These are phyloP conservation scores for Scomber colias DNA, from an alignment of 2,113 vertebrate species.

Conservation along the genomic window DNA sequence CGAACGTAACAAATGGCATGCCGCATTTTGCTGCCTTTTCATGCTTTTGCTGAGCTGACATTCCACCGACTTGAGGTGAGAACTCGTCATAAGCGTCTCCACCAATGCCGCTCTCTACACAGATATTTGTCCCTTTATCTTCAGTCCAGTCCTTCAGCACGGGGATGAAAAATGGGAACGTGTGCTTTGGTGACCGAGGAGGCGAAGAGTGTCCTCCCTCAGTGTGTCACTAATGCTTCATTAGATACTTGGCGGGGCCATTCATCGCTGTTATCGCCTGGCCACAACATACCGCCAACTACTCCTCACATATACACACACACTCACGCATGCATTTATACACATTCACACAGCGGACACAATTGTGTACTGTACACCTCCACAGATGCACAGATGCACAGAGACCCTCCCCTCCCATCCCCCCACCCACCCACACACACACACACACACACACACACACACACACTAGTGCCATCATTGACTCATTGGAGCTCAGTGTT, in stretches of 20 bases:
- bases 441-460: not conserved
- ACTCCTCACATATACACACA: not conserved
- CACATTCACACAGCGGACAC: slow-evolving; percentile 8
- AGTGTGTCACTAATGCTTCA: slow-evolving; percentile 74
- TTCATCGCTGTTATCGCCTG: slow-evolving; percentile 75
- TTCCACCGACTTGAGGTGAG: slow-evolving; percentile 42
- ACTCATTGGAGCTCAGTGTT: slow-evolving; percentile 26
- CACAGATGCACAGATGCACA: not conserved
- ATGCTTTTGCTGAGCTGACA: slow-evolving; percentile 60
- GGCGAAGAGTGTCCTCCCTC: slow-evolving; percentile 45
- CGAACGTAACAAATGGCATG: slow-evolving; percentile 67
- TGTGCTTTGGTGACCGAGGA: slow-evolving; percentile 43
- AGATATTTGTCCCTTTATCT: slow-evolving; percentile 66
- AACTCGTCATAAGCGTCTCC: slow-evolving; percentile 26
- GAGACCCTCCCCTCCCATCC: too few relatives aligned
- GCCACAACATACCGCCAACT: slow-evolving; percentile 46
- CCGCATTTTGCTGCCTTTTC: slow-evolving; percentile 32
- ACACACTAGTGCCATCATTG: not conserved
- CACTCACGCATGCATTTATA: slow-evolving; percentile 9
- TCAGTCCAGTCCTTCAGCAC: slow-evolving; percentile 18
- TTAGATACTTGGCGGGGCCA: slow-evolving; percentile 66
- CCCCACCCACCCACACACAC: not conserved
- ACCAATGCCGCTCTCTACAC: slow-evolving; percentile 14
- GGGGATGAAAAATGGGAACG: slow-evolving; percentile 61
- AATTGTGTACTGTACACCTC: not conserved